phyloP scores from a whole-genome alignment of 2,888 invertebrate genomes.

The Leptinotarsa peninsularis region DNA sequence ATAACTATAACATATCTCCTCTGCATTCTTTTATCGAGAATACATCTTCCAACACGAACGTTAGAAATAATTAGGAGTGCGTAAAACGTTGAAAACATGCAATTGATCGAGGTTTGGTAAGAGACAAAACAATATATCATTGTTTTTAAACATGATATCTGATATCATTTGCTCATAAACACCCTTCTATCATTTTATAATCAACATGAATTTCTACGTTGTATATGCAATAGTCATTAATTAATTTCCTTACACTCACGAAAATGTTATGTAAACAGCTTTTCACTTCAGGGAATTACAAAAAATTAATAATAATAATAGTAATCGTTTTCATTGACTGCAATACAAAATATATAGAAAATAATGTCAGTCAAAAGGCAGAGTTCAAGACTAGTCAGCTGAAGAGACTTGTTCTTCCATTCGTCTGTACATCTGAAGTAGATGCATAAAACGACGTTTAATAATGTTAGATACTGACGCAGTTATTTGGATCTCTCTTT shows the following conservation, averaged over 20 bases:
- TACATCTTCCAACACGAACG: neutral
- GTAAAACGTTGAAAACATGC: neutral
- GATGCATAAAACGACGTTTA: too few relatives aligned
- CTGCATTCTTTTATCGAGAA: neutral
- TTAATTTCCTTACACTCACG: neutral
- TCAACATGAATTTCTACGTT: neutral
- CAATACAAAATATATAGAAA: too few relatives aligned
- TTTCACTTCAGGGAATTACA: neutral
- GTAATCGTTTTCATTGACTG: too few relatives aligned
- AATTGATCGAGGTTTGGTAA: neutral
- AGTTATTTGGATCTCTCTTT: too few relatives aligned
- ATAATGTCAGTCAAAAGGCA: too few relatives aligned
- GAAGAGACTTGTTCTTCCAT: too few relatives aligned
- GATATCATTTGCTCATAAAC: neutral
- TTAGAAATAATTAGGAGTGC: neutral
- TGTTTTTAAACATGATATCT: slow-evolving; percentile 5
- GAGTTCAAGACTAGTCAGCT: too few relatives aligned
- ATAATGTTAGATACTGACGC: too few relatives aligned
- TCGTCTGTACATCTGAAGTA: too few relatives aligned
- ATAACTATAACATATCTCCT: neutral
- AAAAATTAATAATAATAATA: neutral
- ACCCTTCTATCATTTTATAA: neutral
- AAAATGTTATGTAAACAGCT: neutral
- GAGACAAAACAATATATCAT: neutral
- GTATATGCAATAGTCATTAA: neutral